Percentiles rank a stretch among this genome's conserved stretches.
Conservation (phyloP, 1,140 invertebrate species). For the Nautilus pompilius region DNA sequence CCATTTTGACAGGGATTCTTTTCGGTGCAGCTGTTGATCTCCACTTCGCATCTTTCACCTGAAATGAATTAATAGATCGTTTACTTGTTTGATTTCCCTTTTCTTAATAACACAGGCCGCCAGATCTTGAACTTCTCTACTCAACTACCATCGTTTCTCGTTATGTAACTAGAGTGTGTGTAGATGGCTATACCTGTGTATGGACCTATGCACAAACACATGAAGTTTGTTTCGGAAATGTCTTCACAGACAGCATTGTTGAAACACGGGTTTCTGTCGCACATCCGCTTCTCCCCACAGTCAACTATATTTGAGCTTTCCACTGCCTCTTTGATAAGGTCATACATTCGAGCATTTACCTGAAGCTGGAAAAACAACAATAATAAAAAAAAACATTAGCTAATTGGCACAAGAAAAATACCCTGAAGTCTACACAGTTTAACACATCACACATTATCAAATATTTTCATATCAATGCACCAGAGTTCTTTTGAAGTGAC, state of each 20-base stretch:
- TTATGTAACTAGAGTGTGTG: too few species aligned
- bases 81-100: neutral
- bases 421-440: too few species aligned
- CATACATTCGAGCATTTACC: slow-evolving; percentile 63
- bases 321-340: slow-evolving; percentile 65
- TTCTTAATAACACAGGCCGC: too few species aligned
- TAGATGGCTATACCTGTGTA: slow-evolving; percentile 57
- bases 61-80: slow-evolving; percentile 24
- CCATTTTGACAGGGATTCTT: slow-evolving; percentile 74
- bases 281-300: slow-evolving; percentile 61
- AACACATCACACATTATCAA: too few species aligned
- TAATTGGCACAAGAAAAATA: neutral
- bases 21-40: slow-evolving; percentile 63
- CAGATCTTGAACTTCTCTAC: too few species aligned
- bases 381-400: neutral
- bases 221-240: slow-evolving; percentile 47
- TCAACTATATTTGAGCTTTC: slow-evolving; percentile 75
- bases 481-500: too few species aligned
- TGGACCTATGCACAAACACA: slow-evolving; percentile 60
- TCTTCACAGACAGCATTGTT: slow-evolving; percentile 62
- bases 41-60: slow-evolving; percentile 70
- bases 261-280: slow-evolving; percentile 61
- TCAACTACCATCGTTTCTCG: too few species aligned
- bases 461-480: too few species aligned
- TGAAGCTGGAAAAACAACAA: slow-evolving; percentile 59